Evolutionary conservation across 2,113 vertebrate species (phyloP), one percentile per base, ranked within the genome.

Genomic region (Sinosuthora webbiana): DNA sequence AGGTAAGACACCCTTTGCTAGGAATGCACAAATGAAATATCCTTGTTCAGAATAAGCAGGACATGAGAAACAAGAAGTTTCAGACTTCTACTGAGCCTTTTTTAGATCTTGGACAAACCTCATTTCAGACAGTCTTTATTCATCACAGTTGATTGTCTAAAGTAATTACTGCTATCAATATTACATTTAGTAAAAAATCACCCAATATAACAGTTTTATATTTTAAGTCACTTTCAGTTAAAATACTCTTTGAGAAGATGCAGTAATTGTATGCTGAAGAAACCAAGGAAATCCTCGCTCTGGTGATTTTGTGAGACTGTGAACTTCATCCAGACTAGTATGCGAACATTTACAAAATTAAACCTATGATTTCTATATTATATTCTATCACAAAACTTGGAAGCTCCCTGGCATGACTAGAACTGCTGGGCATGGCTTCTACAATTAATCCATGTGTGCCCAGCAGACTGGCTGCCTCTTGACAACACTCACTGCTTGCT

Each of bases 361-460:
- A 50, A 81, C 0, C 28, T 10, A 78, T 30, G 22, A 64, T 41
- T 74, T 65, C 60, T 65, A 0, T 44, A 74, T 35, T 21, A 47
- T 15, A 44, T 9, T 76, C 25, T 22, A 59, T 19, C 7, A 49
- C 7, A 35, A 12, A 68, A 31, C 0, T 0, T 17, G 7, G 28
- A 68, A 71, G 47, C 6, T 55, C 25, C 9, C 15, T 69, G 63
- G 21, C 16, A 30, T 17, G 31, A 75, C 47, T 10, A 18, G 42
- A 77, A 44, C 41, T n/a, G 7, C 37, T 37, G n/a, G 41, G 39
- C 28, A 50, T 4, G 1, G 35, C 56, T 86, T 42, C 47, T 14
- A 19, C 19, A 23, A 31, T 28, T 2, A 9, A 45, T 24, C 24
- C 74, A 18, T 1, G 3, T 1, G 2, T 13, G 24, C n/a, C 7